Conservation (phyloP, 30 jellyfish, hydroid and myxozoan species). For the Chrysaora quinquecirrha region DNA sequence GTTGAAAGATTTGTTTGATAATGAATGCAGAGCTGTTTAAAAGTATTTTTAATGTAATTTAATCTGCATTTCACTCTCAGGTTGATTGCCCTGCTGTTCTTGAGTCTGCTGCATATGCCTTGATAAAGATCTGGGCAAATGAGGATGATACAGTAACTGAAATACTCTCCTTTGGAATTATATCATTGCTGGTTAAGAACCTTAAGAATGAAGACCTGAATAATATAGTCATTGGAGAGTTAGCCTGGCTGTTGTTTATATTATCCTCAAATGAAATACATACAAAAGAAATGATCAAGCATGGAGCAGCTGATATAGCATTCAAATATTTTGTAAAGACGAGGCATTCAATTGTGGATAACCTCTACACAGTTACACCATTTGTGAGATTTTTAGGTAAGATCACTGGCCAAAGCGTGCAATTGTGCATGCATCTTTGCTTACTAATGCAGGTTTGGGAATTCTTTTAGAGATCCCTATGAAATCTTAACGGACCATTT, state of each 20-base stretch:
- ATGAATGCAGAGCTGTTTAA: too few relatives aligned
- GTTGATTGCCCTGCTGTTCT: conserved; percentile 32
- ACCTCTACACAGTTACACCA: conserved; percentile 67
- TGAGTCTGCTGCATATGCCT: conserved; percentile 77
- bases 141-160: conserved; percentile 37
- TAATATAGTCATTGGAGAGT: conserved; percentile 36
- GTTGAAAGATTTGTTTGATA: too few relatives aligned
- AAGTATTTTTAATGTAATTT: too few relatives aligned
- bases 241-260: conserved; percentile 74
- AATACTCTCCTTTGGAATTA: conserved; percentile 40
- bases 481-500: too few relatives aligned
- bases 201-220: conserved; percentile 16
- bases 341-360: conserved; percentile 37
- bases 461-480: too few relatives aligned
- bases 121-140: conserved; percentile 64
- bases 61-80: too few relatives aligned
- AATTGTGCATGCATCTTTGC: too few relatives aligned
- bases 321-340: conserved; percentile 35
- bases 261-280: conserved; percentile 47
- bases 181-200: conserved; percentile 23
- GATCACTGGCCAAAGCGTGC: too few relatives aligned
- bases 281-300: conserved; percentile 3
- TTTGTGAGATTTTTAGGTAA: conserved; percentile 72
- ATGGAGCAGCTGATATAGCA: conserved; percentile 28
- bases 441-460: too few relatives aligned